Conservation (phyloP, 2,113 vertebrate genomes). For the Sturnira hondurensis region DNA sequence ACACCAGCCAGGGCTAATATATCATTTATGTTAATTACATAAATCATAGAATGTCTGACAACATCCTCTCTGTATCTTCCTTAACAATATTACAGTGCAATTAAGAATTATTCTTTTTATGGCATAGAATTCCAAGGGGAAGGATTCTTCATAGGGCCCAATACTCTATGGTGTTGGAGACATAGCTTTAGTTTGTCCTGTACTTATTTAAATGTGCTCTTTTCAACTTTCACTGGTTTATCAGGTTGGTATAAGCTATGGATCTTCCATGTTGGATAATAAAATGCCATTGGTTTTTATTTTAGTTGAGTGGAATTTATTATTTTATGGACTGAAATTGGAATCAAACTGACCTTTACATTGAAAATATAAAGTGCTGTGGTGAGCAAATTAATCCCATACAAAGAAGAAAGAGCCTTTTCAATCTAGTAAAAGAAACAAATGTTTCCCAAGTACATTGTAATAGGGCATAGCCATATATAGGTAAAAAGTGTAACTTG, state of each 20-base stretch:
- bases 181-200: background rate
- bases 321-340: background rate
- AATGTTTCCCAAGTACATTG: background rate
- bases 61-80: background rate
- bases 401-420: background rate
- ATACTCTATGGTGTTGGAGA: background rate
- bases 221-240: background rate
- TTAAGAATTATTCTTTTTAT: background rate
- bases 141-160: background rate
- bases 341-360: background rate
- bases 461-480: background rate
- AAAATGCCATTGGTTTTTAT: background rate
- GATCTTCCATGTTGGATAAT: background rate
- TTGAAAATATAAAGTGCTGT: background rate
- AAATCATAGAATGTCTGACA: background rate
- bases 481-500: background rate
- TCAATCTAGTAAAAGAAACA: background rate
- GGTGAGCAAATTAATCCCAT: background rate
- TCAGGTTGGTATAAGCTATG: background rate
- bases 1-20: too few species aligned
- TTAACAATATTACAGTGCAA: background rate
- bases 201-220: background rate
- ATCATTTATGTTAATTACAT: background rate
- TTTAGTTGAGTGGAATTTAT: background rate
- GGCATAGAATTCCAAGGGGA: background rate